phyloP scores from a whole-genome alignment of 2,797 vertebrate genomes.

The Sardinella longiceps region DNA sequence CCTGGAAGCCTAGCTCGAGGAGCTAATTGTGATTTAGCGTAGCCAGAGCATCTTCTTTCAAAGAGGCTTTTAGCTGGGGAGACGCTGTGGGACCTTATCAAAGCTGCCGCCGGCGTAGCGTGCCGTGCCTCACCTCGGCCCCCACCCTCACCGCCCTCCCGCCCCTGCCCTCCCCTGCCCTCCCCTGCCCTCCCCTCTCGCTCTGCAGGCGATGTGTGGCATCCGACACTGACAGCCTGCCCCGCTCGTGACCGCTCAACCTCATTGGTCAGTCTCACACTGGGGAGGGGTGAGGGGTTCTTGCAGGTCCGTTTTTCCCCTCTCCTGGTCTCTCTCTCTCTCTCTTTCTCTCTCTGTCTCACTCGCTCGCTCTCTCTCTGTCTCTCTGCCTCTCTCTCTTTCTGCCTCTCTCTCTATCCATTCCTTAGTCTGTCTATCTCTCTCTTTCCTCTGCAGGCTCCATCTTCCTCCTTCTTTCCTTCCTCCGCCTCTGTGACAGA shows the following conservation, averaged over 20 bases:
- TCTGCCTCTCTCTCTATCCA: neutral
- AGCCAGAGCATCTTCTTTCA: neutral
- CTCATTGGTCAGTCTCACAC: neutral
- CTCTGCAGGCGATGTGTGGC: neutral
- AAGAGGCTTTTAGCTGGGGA: neutral
- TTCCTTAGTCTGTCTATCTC: conserved; percentile 46
- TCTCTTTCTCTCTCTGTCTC: conserved; percentile 31
- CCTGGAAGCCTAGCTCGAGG: neutral
- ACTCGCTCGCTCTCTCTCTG: conserved; percentile 52
- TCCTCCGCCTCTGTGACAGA: conserved; percentile 66
- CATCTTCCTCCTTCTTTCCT: conserved; percentile 27
- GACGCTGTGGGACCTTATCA: neutral
- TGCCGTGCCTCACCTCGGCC: no score
- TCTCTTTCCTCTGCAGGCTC: conserved; percentile 32
- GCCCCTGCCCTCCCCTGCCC: neutral
- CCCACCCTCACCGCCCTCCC: no score
- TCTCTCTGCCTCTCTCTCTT: conserved; percentile 7
- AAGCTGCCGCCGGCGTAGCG: neutral
- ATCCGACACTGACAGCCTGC: neutral
- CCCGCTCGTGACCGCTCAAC: neutral
- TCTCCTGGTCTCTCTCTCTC: no score
- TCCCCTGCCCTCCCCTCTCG: neutral
- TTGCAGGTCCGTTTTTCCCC: neutral
- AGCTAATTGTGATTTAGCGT: conserved; percentile 6
- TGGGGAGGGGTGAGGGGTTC: neutral